Evolutionary conservation across 2,888 invertebrate genomes (phyloP).

Genomic region (Rotaria socialis): DNA sequence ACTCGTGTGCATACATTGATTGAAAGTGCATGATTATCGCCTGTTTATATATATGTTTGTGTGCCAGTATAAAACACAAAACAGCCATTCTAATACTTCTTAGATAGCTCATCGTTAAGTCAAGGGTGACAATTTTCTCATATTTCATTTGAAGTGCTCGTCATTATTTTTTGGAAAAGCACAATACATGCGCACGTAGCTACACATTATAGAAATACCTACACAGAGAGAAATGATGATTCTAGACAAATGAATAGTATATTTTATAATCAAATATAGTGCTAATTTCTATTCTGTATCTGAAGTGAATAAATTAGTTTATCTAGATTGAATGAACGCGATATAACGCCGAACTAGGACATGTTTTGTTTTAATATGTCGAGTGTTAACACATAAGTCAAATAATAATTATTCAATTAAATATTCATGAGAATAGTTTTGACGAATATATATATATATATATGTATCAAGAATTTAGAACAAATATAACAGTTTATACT

Average conservation of each 20-base stretch:
- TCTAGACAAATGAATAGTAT: neutral
- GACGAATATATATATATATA: neutral
- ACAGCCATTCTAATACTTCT: neutral
- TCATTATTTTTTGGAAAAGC: neutral
- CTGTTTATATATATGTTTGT: neutral
- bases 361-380: no score
- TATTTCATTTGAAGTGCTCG: neutral
- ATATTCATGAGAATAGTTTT: neutral
- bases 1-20: neutral
- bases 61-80: neutral
- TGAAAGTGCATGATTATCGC: neutral
- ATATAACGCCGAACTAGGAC: neutral
- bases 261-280: neutral
- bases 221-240: neutral
- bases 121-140: constrained; percentile 5
- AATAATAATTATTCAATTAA: neutral
- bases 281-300: no score
- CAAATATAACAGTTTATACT: neutral
- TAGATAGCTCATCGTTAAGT: neutral
- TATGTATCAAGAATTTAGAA: neutral
- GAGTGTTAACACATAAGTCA: neutral
- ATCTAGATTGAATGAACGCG: no score
- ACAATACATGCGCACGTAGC: neutral
- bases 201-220: neutral
- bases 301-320: no score